phyloP scores from a whole-genome alignment of 2,888 invertebrate species.

The Pseudanteris insignis region DNA sequence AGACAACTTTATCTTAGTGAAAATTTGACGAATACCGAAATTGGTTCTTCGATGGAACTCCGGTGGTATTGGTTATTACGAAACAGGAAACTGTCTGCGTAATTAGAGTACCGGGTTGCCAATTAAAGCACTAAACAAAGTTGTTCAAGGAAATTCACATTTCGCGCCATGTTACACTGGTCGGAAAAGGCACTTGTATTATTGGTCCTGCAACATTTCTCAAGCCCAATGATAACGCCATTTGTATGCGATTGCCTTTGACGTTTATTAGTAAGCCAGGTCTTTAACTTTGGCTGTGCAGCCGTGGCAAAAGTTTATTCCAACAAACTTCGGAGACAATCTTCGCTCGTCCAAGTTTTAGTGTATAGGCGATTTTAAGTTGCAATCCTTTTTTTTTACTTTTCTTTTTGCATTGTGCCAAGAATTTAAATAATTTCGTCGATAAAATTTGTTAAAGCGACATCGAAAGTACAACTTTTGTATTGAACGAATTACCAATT shows the following conservation, averaged over 20 bases:
- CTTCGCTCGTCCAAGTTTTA: no score
- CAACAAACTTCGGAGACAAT: background rate
- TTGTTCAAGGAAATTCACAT: constrained; percentile 34
- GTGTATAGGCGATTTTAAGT: no score
- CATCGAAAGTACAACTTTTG: no score
- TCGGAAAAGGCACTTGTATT: constrained; percentile 5
- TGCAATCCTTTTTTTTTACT: no score
- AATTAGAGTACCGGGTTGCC: constrained; percentile 40
- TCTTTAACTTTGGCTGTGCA: background rate
- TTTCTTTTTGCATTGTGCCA: no score
- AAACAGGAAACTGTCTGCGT: constrained; percentile 38
- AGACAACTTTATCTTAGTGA: constrained; percentile 20
- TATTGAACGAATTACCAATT: no score
- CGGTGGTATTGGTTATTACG: constrained; percentile 28
- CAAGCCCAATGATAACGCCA: constrained; percentile 21
- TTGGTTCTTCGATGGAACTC: constrained; percentile 27
- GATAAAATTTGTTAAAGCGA: no score
- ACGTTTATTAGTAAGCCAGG: background rate
- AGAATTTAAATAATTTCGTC: no score
- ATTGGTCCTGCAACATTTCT: constrained; percentile 6
- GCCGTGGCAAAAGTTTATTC: background rate
- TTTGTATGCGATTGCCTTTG: constrained; percentile 14
- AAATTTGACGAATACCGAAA: constrained; percentile 24
- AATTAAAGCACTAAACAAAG: constrained; percentile 46
- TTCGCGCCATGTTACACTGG: constrained; percentile 21